These are phyloP conservation scores for Yponomeuta plumbellus DNA, from an alignment of 2,888 invertebrate genomes.

Conservation along the genomic window DNA sequence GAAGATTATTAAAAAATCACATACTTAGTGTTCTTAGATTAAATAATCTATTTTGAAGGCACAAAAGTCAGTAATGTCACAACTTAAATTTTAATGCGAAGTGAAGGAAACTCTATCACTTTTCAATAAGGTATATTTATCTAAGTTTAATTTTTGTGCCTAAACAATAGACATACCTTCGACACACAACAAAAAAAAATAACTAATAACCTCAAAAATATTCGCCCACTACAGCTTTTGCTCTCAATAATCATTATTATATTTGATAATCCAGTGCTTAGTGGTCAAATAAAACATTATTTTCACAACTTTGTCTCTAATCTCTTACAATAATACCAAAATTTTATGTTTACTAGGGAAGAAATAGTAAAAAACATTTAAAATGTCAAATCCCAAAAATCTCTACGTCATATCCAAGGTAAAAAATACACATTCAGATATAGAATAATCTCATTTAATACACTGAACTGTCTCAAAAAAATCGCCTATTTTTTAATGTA, in stretches of 20 bases:
- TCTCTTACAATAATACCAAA: neutral
- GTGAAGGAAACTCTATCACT: neutral
- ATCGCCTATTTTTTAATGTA: too few relatives aligned
- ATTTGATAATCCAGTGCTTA: too few relatives aligned
- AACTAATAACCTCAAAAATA: neutral
- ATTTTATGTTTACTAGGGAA: neutral
- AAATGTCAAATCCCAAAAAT: neutral
- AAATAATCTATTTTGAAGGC: neutral
- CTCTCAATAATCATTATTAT: neutral
- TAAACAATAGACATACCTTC: neutral
- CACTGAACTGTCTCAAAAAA: too few relatives aligned
- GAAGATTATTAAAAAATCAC: constrained; percentile 8
- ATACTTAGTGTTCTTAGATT: neutral
- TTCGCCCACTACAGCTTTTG: neutral
- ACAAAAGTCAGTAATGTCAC: neutral
- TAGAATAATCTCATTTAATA: too few relatives aligned
- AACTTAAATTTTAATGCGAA: neutral
- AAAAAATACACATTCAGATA: too few relatives aligned
- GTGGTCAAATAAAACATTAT: neutral
- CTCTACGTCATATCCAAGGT: too few relatives aligned
- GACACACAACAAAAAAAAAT: neutral
- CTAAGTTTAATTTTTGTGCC: neutral
- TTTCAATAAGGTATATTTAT: neutral
- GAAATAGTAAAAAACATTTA: neutral
- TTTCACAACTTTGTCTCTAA: neutral